Base-by-base conservation (phyloP, 1,140 invertebrate species). In the Leptopilina boulardi region DNA sequence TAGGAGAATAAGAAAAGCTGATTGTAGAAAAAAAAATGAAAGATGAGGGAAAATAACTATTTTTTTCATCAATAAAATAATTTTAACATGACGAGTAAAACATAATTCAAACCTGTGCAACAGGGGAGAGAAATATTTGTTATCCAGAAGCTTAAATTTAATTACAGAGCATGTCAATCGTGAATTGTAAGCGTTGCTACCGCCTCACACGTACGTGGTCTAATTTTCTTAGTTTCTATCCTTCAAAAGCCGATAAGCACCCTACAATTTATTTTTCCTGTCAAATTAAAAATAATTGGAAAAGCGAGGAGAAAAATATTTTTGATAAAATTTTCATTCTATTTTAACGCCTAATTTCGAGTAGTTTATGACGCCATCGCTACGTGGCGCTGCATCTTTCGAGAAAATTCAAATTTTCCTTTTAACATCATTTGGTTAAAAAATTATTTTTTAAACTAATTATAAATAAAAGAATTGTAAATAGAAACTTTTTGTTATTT, bases 131-230 rank as follows among this genome's bases (percentile, higher is more conserved):
- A 66, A 66, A 66, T 66, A 26, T 66, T 66, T 66, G 56, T 66
- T 66, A 30, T 66, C 13, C 23, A 66, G 56, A 66, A 30, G 56
- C 56, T 66, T 66, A 66, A 66, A 66, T 30, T 66, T 66, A 30
- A 66, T 66, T 66, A 66, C 56, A n/a, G 56, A n/a, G 13, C 23
- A 66, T 21, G 56, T 66, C 56, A 66, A 66, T 56, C 19, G 19
- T 23, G 21, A 21, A 56, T 56, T 21, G 19, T 21, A 30, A 5
- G 13, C 21, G 56, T 2, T 18, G 15, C 56, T 54, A 9, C 5
- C 34, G 34, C 2, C 5, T 38, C 34, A 38, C 56, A 66, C 56
- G 56, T 66, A 66, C 23, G 11, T 30, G 23, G 56, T 66, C 56
- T 66, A 66, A 30, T 66, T 66, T 66, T 30, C 56, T 26, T 23